A percentile compares a stretch with the other conserved stretches of the same genome.
phyloP scores from a whole-genome alignment of 2,888 invertebrate species.

The Eurois occulta region DNA sequence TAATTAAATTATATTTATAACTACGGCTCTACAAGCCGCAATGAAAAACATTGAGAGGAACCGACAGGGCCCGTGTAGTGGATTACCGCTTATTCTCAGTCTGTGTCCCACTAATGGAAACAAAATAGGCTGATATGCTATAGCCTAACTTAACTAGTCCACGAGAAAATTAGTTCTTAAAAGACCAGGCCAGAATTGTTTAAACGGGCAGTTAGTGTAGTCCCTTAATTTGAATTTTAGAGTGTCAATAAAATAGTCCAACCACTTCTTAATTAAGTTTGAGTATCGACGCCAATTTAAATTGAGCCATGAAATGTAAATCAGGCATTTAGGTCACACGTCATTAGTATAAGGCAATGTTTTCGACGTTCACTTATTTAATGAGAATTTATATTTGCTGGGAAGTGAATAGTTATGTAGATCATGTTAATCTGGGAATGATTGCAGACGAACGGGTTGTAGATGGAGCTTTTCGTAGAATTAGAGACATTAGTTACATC shows the following conservation, averaged over 20 bases:
- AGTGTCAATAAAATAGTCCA: slow-evolving; percentile 33
- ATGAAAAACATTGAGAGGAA: background rate
- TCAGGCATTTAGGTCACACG: slow-evolving; percentile 59
- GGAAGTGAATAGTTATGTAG: slow-evolving; percentile 26
- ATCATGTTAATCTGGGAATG: slow-evolving; percentile 18
- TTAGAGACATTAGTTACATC: background rate
- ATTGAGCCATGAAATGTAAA: slow-evolving; percentile 55
- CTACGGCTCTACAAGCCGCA: background rate
- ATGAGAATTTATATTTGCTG: slow-evolving; percentile 36
- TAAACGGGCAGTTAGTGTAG: background rate
- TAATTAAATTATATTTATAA: background rate
- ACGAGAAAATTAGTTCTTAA: background rate
- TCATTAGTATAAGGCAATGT: slow-evolving; percentile 59
- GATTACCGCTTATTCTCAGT: background rate
- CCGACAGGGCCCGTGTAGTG: background rate
- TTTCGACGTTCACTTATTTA: slow-evolving; percentile 60
- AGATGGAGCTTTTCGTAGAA: background rate
- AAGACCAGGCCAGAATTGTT: background rate
- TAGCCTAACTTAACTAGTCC: background rate
- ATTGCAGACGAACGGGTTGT: background rate
- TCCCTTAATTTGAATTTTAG: slow-evolving; percentile 12
- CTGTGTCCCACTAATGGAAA: background rate
- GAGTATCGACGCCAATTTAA: slow-evolving; percentile 54
- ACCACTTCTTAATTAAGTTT: slow-evolving; percentile 55
- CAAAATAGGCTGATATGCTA: background rate